Base-by-base conservation (phyloP, 2,888 invertebrate genomes). In the Limnephilus lunatus region DNA sequence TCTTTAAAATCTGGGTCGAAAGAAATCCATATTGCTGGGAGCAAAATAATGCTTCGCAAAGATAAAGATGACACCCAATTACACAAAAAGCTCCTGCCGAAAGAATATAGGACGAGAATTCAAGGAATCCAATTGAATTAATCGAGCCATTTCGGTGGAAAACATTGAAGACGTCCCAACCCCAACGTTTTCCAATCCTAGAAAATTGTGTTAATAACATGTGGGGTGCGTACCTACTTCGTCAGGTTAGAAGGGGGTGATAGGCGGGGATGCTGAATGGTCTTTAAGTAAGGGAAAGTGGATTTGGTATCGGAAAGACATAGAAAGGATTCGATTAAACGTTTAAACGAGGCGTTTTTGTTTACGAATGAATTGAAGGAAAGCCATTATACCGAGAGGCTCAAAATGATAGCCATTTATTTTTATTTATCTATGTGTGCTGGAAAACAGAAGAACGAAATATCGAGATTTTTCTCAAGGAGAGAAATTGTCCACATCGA, bases 201-300 rank as follows among this genome's bases (percentile, higher is more conserved):
- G 83, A 88, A 89, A 91, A 91, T 91, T 91, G 91, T 88, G 91
- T 91, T 91, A 91, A 91, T 91, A 91, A 91, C 91, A 91, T 91
- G 91, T 91, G 91, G 88, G 88, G 88, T 89, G 32, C 82, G 88
- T 88, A 88, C 88, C 88, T 81, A 88, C 88, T 91, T 53, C 88
- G 88, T 91, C 91, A 87, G 82, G 30, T n/a, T 19, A 19, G 83
- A 53, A 19, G 81, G 91, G 31, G 44, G 88, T 81, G 11, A 30
- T 19, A 30, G 30, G 30, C 82, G 35, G 82, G 31, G 14, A 39
- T 2, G 80, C 68, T 87, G 68, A 87, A 87, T 87, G 87, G 53
- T 48, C 48, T 87, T 87, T 87, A 87, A 53, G 87, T 31, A 53
- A 91, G 88, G 32, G 88, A 88, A 91, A 91, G 91, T 91, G 88